These are phyloP conservation scores for Onychomys leucogaster DNA, from an alignment of 2,797 vertebrate species.

Conservation along the genomic window DNA sequence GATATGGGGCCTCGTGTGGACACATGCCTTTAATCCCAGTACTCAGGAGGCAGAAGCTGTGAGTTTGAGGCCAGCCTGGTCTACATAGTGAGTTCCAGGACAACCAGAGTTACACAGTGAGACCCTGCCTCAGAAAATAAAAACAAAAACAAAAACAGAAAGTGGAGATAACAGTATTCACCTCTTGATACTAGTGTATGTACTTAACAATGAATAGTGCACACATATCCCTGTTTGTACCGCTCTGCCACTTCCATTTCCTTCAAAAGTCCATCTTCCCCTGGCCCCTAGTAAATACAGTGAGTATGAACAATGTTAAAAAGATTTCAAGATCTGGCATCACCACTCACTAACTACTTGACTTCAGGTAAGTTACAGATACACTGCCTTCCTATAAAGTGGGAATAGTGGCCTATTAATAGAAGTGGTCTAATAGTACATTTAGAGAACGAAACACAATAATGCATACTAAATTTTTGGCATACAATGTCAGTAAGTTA, in stretches of 20 bases:
- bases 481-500: neutral
- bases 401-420: constrained; percentile 11
- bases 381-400: constrained; percentile 45
- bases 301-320: constrained; percentile 43
- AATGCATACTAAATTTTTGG: neutral
- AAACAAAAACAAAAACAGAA: neutral
- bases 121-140: neutral
- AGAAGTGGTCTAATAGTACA: constrained; percentile 43
- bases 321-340: constrained; percentile 45
- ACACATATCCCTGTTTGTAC: neutral
- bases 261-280: constrained; percentile 49
- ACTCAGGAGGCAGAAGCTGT: neutral
- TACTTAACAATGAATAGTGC: neutral
- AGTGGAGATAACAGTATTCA: constrained; percentile 2
- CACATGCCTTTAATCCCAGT: neutral
- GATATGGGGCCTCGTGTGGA: neutral
- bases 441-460: constrained; percentile 46
- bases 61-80: neutral
- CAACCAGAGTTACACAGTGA: neutral
- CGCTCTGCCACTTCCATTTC: constrained; percentile 11
- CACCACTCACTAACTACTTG: constrained; percentile 4
- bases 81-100: neutral
- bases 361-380: constrained; percentile 31
- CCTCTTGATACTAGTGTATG: neutral
- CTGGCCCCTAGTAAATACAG: neutral